These are phyloP conservation scores for Caerostris extrusa DNA, from an alignment of 1,140 invertebrate genomes.

Conservation along the genomic window DNA sequence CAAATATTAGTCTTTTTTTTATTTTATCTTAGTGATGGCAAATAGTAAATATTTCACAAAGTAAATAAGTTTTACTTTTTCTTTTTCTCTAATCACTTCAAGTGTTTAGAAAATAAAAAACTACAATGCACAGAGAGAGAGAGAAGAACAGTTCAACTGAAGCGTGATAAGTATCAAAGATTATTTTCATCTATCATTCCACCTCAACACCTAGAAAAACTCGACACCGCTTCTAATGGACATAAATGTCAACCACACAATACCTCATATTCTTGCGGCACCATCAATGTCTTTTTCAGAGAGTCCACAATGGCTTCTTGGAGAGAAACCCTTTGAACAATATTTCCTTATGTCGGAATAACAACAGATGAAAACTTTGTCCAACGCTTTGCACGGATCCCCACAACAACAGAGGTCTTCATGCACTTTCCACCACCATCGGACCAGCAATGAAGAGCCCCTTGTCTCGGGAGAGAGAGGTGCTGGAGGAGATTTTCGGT, in stretches of 20 bases:
- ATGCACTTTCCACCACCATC: conserved; percentile 20
- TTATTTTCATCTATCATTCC: conserved; percentile 52
- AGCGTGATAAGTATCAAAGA: conserved; percentile 13
- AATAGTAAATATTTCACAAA: too few species aligned
- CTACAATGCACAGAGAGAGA: background rate
- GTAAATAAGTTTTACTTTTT: too few species aligned
- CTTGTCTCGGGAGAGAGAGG: conserved; percentile 48
- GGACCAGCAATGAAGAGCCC: conserved; percentile 48
- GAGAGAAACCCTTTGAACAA: conserved; percentile 62
- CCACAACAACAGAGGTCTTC: conserved; percentile 51
- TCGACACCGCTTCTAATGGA: conserved; percentile 54
- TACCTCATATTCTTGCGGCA: conserved; percentile 45
- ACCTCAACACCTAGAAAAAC: conserved; percentile 53
- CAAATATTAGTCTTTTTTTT: too few species aligned
- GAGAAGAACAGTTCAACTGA: background rate
- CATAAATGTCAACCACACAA: conserved; percentile 69
- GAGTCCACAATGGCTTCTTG: conserved; percentile 68
- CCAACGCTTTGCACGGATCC: conserved; percentile 8
- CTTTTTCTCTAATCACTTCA: too few species aligned
- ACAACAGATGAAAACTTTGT: conserved; percentile 68
- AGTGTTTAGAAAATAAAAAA: background rate
- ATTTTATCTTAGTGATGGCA: too few species aligned
- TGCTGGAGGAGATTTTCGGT: background rate
- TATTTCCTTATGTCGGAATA: conserved; percentile 61
- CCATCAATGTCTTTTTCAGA: conserved; percentile 40